These are phyloP conservation scores for Oppia nitens DNA, from an alignment of 1,140 invertebrate genomes.

Conservation along the genomic window DNA sequence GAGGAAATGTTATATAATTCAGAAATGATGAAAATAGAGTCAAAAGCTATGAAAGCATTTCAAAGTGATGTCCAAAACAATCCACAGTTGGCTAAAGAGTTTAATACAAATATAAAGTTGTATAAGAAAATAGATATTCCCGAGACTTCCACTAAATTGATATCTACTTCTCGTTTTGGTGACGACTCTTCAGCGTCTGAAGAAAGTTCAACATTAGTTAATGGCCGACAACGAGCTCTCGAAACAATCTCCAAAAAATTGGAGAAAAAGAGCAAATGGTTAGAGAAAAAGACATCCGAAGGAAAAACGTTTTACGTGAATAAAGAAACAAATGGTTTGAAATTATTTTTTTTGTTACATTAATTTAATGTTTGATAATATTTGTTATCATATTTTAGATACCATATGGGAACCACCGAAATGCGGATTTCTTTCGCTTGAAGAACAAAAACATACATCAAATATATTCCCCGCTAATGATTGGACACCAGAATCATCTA, in stretches of 20 bases:
- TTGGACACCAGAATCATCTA: background rate
- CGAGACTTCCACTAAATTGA: slow-evolving; percentile 2
- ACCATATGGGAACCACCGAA: slow-evolving; percentile 8
- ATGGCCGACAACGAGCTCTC: slow-evolving; percentile 9
- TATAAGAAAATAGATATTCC: background rate
- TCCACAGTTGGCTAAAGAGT: slow-evolving; percentile 32
- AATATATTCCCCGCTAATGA: background rate
- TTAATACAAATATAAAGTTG: background rate
- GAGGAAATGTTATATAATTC: slow-evolving; percentile 54
- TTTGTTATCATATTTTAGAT: slow-evolving; percentile 6
- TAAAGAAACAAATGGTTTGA: slow-evolving; percentile 17
- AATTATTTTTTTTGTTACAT: background rate
- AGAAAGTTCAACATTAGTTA: background rate
- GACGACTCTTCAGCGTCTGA: slow-evolving; percentile 1
- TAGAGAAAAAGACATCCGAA: slow-evolving; percentile 20
- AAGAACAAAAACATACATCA: slow-evolving; percentile 6
- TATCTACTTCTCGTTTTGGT: slow-evolving; percentile 14
- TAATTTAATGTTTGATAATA: background rate
- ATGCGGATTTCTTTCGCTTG: background rate
- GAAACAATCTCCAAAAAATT: slow-evolving; percentile 9
- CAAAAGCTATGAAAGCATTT: slow-evolving; percentile 62
- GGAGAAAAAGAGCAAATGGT: slow-evolving; percentile 17
- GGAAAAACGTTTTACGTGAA: slow-evolving; percentile 22
- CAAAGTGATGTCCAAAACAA: slow-evolving; percentile 54
- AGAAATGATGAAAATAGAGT: slow-evolving; percentile 74